Evolutionary conservation across 37 sponge, comb jelly and placozoan genomes (phyloP).

Genomic region (Spongilla lacustris): DNA sequence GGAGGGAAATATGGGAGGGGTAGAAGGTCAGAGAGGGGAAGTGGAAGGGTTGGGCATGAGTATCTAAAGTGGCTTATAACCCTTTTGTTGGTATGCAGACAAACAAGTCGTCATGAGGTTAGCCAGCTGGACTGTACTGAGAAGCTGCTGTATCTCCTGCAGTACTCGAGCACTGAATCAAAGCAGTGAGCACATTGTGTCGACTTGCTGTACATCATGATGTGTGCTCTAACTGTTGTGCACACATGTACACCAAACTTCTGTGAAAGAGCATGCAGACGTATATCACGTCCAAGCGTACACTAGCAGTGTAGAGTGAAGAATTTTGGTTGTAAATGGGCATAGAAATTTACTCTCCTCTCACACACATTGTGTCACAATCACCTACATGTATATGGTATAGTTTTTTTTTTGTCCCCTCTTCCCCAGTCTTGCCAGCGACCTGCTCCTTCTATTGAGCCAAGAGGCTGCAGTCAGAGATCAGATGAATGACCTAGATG

Average conservation of each 20-base stretch:
- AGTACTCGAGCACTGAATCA: neutral
- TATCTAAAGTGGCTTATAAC: no score
- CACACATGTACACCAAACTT: no score
- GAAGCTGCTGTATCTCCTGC: neutral
- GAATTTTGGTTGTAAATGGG: no score
- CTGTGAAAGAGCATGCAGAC: no score
- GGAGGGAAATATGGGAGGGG: no score
- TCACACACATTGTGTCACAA: no score
- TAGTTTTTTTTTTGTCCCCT: no score
- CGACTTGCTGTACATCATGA: neutral
- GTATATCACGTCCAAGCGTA: no score
- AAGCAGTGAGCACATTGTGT: neutral
- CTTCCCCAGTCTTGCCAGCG: constrained; percentile 46
- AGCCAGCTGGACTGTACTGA: neutral
- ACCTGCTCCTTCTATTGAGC: constrained; percentile 68
- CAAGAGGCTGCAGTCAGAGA: constrained; percentile 38
- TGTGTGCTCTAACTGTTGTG: no score
- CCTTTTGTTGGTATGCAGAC: neutral
- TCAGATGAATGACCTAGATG: constrained; percentile 59
- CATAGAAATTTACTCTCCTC: no score
- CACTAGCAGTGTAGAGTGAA: neutral
- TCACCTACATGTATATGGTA: neutral
- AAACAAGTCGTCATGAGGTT: neutral
- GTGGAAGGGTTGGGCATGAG: no score
- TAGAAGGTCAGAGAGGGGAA: no score